Evolutionary conservation across 2,113 vertebrate genomes (phyloP), one percentile per base, ranked within the genome.

Genomic region (Ivindomyrus marchei): DNA sequence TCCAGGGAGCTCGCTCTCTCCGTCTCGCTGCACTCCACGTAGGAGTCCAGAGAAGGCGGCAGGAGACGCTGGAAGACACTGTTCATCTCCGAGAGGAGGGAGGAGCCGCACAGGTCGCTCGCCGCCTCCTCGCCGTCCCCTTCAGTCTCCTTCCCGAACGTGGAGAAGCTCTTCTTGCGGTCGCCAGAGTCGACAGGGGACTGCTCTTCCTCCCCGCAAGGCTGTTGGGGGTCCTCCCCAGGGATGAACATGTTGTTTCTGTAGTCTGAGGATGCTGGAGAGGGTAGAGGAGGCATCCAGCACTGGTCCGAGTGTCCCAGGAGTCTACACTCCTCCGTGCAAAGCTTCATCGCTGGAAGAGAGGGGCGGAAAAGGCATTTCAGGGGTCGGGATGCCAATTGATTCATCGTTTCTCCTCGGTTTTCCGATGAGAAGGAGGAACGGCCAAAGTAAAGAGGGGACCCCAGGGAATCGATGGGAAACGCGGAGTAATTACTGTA

Each of bases 221-320:
- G 95, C 80, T 94, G 94, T 91, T 94, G 96, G 0, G 95, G 94
- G 66, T 99, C 98, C 91, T 99, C 98, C 1, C 97, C 98, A 0
- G 98, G 98, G 91, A 99, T 98, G 95, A 98, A 99, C 97, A 99
- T 97, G 95, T 99, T 99, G 90, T 96, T 98, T 42, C 98, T 95
- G 84, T 99, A 99, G 91, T 99, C 98, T 0, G 97, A 95, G 3
- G 98, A 97, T 3, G 94, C 96, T 0, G 97, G 97, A 31, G 97
- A 97, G 39, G 96, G 95, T 91, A 98, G 92, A 0, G 98, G 98
- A 0, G 98, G 98, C 98, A 99, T 99, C 98, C 98, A 99, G 95
- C 98, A 99, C 95, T 99, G 98, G 95, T 99, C 98, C 0, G 98
- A 99, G 94, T 99, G 98, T 31, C 98, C 98, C 91, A 99, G 95